Conservation (phyloP, 2,888 invertebrate species). For the Pegoplata infirma region DNA sequence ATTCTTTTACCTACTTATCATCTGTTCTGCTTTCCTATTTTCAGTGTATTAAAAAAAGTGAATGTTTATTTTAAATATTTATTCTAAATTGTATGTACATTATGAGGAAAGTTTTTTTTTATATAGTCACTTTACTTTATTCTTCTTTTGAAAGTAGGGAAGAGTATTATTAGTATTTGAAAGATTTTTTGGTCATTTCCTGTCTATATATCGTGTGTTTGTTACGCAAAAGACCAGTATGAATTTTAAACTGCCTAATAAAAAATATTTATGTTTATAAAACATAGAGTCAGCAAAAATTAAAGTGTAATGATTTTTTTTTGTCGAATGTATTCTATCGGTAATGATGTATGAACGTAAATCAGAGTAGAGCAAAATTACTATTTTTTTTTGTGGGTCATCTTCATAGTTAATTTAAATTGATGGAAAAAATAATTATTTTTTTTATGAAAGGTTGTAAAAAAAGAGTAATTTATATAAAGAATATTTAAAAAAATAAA, state of each 20-base stretch:
- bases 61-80: conserved; percentile 20
- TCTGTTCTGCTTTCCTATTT: too few relatives aligned
- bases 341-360: conserved; percentile 13
- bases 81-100: conserved; percentile 18
- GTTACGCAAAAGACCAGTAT: conserved; percentile 44
- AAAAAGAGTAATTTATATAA: neutral
- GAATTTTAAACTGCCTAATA: conserved; percentile 29
- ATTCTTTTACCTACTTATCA: too few relatives aligned
- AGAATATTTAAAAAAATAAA: too few relatives aligned
- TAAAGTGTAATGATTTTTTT: neutral
- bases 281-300: conserved; percentile 50
- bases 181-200: neutral
- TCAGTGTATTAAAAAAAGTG: too few relatives aligned
- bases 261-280: conserved; percentile 28
- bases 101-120: conserved; percentile 22
- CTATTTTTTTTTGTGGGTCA: conserved; percentile 45
- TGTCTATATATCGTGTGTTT: neutral
- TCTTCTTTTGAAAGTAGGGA: conserved; percentile 20
- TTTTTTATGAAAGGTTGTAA: neutral
- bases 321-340: neutral
- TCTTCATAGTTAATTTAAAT: conserved; percentile 50
- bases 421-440: conserved; percentile 7
- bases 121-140: conserved; percentile 33
- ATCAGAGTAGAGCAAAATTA: neutral
- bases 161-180: neutral